A percentile compares a stretch with the other conserved stretches of the same genome.
Conservation (phyloP, 2,113 vertebrate genomes). For the Mionectes macconnelli region DNA sequence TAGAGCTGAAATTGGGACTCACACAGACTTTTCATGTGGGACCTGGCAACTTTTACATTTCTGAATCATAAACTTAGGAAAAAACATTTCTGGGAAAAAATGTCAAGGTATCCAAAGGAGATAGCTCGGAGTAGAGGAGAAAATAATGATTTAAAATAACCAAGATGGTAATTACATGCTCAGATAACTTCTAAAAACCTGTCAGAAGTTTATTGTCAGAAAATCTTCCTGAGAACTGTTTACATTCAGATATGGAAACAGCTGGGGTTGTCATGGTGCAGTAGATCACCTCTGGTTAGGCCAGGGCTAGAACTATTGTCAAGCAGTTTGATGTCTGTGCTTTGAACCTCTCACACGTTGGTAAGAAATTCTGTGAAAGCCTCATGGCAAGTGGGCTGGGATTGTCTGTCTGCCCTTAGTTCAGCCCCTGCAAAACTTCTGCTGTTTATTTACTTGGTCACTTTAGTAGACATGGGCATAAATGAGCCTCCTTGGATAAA, state of each 20-base stretch:
- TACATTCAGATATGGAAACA: not conserved
- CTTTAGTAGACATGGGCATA: not conserved
- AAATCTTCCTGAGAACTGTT: not conserved
- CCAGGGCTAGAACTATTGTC: not conserved
- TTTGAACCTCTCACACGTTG: not conserved
- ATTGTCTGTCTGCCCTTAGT: not conserved
- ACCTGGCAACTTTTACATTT: not conserved
- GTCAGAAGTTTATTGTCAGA: not conserved
- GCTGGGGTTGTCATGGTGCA: not conserved
- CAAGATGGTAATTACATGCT: not conserved
- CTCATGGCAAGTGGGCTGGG: not conserved
- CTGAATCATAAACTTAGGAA: not conserved
- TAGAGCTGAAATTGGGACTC: not conserved
- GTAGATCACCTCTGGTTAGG: not conserved
- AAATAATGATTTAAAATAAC: not conserved
- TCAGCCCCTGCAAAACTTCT: not conserved
- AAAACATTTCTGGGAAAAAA: not conserved
- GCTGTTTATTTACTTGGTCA: not conserved
- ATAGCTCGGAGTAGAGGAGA: not conserved
- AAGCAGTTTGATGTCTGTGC: not conserved
- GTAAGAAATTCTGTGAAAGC: not conserved
- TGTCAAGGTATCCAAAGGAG: not conserved
- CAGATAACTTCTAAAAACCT: not conserved
- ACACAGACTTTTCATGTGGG: not conserved
- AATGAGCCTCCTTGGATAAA: not conserved